These are phyloP conservation scores for Sorex maritimensis DNA, from an alignment of 2,797 vertebrate genomes.

Conservation along the genomic window DNA sequence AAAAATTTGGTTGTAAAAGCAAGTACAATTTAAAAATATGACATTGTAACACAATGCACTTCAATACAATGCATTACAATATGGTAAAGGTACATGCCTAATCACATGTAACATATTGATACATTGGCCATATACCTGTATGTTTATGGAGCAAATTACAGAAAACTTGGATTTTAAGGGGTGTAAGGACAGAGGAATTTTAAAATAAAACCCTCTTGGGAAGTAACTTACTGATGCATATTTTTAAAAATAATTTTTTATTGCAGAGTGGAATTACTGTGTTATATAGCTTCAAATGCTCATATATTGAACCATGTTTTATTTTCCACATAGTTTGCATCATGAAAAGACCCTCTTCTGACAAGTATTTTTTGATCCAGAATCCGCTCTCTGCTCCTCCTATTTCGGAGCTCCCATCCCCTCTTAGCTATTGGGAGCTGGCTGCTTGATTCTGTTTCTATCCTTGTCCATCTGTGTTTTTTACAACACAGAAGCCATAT, in stretches of 20 bases:
- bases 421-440: neutral
- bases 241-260: slow-evolving; percentile 55
- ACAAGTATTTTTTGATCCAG: neutral
- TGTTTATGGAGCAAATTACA: too few relatives aligned
- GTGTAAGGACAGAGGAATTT: neutral
- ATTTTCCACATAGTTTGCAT: neutral
- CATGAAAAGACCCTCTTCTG: neutral
- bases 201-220: slow-evolving; percentile 31
- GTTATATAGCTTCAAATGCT: slow-evolving; percentile 36
- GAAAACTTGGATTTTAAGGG: neutral
- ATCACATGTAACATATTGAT: too few relatives aligned
- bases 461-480: neutral
- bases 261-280: neutral
- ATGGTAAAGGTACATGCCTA: too few relatives aligned
- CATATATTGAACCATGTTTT: neutral
- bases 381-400: neutral
- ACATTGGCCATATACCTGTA: too few relatives aligned
- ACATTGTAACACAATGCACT: neutral
- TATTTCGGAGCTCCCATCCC: fast-evolving
- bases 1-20: slow-evolving; percentile 57
- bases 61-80: too few relatives aligned
- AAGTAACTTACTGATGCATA: slow-evolving; percentile 5
- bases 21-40: slow-evolving; percentile 52
- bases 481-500: too few relatives aligned
- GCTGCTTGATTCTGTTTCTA: neutral